Evolutionary conservation across 92 coral and sea anemone genomes (phyloP).

Genomic region (Actinernus sp.): DNA sequence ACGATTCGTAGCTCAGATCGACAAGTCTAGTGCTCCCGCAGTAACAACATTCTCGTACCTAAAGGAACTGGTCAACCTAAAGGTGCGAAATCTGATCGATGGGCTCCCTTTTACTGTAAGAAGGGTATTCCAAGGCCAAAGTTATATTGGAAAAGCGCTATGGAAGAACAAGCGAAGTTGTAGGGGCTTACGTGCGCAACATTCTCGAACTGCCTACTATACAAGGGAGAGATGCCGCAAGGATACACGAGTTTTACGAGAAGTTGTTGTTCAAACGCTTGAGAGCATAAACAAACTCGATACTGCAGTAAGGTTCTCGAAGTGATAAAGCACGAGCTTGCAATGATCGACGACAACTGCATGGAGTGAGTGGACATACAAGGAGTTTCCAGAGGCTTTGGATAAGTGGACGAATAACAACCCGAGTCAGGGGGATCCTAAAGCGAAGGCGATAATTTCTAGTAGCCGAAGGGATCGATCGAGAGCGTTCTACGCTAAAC

Average conservation of each 20-base stretch:
- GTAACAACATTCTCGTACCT: slow-evolving; percentile 5
- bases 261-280: slow-evolving; percentile 8
- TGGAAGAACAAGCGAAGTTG: slow-evolving; percentile 15
- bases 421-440: slow-evolving; percentile 6
- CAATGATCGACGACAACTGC: slow-evolving; percentile 44
- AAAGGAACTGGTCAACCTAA: neutral
- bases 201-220: slow-evolving; percentile 14
- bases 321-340: slow-evolving; percentile 52
- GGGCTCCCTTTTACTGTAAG: slow-evolving; percentile 23
- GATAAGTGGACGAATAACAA: slow-evolving; percentile 64
- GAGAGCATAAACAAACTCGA: slow-evolving; percentile 20
- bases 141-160: slow-evolving; percentile 11
- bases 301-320: too few relatives aligned
- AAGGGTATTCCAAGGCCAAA: slow-evolving; percentile 38
- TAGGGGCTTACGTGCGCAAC: slow-evolving; percentile 20
- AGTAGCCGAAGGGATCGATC: neutral
- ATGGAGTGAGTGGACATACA: slow-evolving; percentile 60
- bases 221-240: neutral
- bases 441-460: neutral
- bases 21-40: slow-evolving; percentile 35
- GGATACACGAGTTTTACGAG: slow-evolving; percentile 5
- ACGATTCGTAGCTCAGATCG: slow-evolving; percentile 54
- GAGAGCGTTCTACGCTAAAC: neutral
- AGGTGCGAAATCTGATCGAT: slow-evolving; percentile 1
- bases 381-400: slow-evolving; percentile 37